Evolutionary conservation across 2,888 invertebrate species (phyloP).

Genomic region (Spicauda simplicius): DNA sequence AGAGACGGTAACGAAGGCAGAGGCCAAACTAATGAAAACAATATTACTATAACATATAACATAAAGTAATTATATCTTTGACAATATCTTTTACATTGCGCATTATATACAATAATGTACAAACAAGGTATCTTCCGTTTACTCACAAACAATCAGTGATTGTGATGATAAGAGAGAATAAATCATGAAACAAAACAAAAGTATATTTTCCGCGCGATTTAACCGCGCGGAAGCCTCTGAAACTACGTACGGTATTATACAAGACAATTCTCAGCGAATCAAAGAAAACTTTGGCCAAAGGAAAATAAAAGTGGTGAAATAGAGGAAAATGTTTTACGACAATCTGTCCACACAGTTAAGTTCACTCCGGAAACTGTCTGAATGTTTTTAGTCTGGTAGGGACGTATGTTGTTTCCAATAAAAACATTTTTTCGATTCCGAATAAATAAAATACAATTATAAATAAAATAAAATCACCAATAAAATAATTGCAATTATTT

Average conservation of each 20-base stretch:
- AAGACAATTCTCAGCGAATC: slow-evolving; percentile 16
- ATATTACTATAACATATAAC: too few relatives aligned
- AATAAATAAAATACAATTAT: too few relatives aligned
- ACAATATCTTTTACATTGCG: too few relatives aligned
- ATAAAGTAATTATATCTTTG: too few relatives aligned
- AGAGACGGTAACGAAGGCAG: too few relatives aligned
- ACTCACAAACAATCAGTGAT: not conserved
- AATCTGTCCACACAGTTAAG: slow-evolving; percentile 23
- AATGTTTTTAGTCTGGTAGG: not conserved
- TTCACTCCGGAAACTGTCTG: slow-evolving; percentile 7
- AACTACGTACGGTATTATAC: slow-evolving; percentile 1
- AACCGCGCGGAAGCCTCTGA: not conserved
- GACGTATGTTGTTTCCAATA: not conserved
- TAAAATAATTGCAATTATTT: too few relatives aligned
- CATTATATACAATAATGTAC: too few relatives aligned
- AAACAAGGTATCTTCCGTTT: not conserved
- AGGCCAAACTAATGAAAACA: too few relatives aligned
- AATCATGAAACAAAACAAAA: slow-evolving; percentile 10
- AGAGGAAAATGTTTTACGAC: slow-evolving; percentile 21
- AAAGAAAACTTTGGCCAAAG: slow-evolving; percentile 18
- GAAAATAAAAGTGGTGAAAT: slow-evolving; percentile 14
- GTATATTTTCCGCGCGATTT: slow-evolving; percentile 23
- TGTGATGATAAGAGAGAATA: slow-evolving; percentile 3
- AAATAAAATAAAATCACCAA: too few relatives aligned
- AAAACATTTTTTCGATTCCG: too few relatives aligned